Percentiles rank a stretch among this genome's conserved stretches.
phyloP scores from a whole-genome alignment of 2,113 vertebrate species.

The Nycticebus coucang region DNA sequence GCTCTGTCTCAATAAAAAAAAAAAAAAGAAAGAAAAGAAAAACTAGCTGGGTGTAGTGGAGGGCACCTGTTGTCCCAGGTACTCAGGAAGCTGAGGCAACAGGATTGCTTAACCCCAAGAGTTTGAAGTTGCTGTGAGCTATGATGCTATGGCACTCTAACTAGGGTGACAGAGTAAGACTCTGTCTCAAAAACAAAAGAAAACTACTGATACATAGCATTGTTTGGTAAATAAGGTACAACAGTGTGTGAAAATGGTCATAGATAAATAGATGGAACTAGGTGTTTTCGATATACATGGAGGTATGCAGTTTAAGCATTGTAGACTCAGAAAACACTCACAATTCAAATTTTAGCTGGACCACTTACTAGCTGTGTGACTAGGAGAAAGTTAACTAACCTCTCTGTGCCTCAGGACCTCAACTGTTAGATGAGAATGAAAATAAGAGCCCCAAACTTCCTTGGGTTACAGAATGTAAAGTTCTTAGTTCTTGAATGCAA shows the following conservation, averaged over 20 bases:
- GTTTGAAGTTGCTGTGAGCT: too few species aligned
- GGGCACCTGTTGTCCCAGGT: too few species aligned
- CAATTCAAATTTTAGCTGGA: background rate
- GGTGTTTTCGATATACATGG: background rate
- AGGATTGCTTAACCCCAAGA: too few species aligned
- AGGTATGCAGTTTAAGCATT: background rate
- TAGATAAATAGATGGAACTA: too few species aligned
- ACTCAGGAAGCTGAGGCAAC: too few species aligned
- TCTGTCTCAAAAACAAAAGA: background rate
- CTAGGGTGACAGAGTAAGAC: too few species aligned
- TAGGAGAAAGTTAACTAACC: background rate
- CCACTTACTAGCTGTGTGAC: background rate
- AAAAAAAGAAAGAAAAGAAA: too few species aligned
- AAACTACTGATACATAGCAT: background rate
- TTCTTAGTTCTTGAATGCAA: background rate
- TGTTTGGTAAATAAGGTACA: background rate
- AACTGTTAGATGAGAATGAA: background rate
- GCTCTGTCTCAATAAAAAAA: too few species aligned
- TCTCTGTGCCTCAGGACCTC: background rate
- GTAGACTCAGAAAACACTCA: background rate
- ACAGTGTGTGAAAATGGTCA: background rate
- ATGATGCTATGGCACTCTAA: too few species aligned
- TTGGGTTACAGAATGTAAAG: background rate
- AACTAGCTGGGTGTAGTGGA: too few species aligned
- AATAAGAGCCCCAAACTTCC: background rate